Evolutionary conservation across 2,797 vertebrate species (phyloP).

Genomic region (Melanotaenia parkinsoni): DNA sequence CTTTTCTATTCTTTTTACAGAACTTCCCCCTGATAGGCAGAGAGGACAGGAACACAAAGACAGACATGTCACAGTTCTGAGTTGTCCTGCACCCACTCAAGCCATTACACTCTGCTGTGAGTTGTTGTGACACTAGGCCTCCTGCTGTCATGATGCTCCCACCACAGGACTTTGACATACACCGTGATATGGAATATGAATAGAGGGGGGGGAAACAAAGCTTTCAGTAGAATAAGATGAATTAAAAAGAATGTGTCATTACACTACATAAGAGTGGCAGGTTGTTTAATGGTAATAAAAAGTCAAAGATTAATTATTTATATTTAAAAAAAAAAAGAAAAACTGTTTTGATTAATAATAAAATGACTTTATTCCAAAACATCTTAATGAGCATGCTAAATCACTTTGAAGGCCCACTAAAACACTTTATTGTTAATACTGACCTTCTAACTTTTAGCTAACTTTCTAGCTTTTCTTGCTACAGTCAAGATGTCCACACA

Average conservation of each 20-base stretch:
- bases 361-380: too few relatives aligned
- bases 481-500: too few relatives aligned
- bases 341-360: too few relatives aligned
- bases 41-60: constrained; percentile 17
- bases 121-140: constrained; percentile 10
- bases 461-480: too few relatives aligned
- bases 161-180: constrained; percentile 20
- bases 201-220: constrained; percentile 3
- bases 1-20: neutral
- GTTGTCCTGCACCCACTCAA: constrained; percentile 22
- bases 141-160: constrained; percentile 38
- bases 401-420: too few relatives aligned
- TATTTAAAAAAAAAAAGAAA: too few relatives aligned
- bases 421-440: too few relatives aligned
- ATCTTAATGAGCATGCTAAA: too few relatives aligned
- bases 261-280: neutral
- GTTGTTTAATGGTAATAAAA: neutral
- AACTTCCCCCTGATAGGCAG: neutral
- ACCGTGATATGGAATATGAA: constrained; percentile 28
- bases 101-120: constrained; percentile 24
- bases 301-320: neutral
- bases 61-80: constrained; percentile 18
- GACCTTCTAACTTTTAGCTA: too few relatives aligned
- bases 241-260: neutral
- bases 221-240: neutral